A percentile compares a stretch with the other conserved stretches of the same genome.
phyloP scores from a whole-genome alignment of 2,888 invertebrate genomes.

The Euclidia mi region DNA sequence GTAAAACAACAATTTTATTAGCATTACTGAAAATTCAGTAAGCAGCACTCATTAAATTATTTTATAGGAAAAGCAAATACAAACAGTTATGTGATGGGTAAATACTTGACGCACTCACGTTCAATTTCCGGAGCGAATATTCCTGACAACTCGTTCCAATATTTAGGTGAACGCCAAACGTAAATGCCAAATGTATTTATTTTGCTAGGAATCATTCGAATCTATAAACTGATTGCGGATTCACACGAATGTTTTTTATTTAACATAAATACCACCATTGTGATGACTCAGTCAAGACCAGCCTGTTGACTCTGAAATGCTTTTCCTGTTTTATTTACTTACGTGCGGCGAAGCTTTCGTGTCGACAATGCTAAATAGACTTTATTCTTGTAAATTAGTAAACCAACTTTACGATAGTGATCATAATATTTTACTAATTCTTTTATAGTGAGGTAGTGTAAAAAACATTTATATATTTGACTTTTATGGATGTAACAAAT shows the following conservation, averaged over 20 bases:
- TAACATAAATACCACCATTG: slow-evolving; percentile 8
- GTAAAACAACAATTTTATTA: slow-evolving; percentile 6
- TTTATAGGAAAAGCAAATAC: slow-evolving; percentile 36
- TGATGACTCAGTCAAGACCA: slow-evolving; percentile 21
- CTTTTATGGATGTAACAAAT: too few species aligned
- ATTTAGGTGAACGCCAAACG: slow-evolving; percentile 53
- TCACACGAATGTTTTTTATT: slow-evolving; percentile 35
- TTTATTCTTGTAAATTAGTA: too few species aligned
- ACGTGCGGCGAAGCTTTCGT: background rate
- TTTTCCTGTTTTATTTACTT: slow-evolving; percentile 25
- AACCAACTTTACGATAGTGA: too few species aligned
- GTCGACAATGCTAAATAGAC: slow-evolving; percentile 1
- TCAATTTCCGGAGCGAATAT: slow-evolving; percentile 62
- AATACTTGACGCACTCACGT: slow-evolving; percentile 59
- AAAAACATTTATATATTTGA: too few species aligned
- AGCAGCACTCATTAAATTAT: slow-evolving; percentile 14
- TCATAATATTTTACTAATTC: background rate
- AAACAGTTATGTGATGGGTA: slow-evolving; percentile 46
- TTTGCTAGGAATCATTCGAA: slow-evolving; percentile 49
- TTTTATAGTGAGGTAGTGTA: too few species aligned
- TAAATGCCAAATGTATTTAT: slow-evolving; percentile 45
- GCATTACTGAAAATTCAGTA: background rate
- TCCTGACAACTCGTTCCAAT: slow-evolving; percentile 56
- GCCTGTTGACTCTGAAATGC: slow-evolving; percentile 16
- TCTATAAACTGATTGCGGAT: slow-evolving; percentile 46